Conservation (phyloP, 2,888 invertebrate genomes). For the Ommatoiulus sabulosus region DNA sequence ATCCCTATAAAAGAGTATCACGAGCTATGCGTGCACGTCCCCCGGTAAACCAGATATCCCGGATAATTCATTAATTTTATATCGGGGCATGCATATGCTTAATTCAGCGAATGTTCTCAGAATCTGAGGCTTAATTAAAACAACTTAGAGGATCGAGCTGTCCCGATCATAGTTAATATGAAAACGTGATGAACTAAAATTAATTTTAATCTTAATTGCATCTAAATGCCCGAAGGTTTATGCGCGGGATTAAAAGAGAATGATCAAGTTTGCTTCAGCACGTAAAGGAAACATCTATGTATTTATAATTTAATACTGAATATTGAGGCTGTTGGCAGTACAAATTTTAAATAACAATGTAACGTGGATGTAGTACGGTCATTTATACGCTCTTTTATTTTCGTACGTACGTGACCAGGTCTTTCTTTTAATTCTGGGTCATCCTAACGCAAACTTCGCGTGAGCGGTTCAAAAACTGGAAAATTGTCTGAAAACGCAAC, state of each 20-base stretch:
- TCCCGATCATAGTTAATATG: background rate
- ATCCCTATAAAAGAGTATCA: background rate
- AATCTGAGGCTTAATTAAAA: conserved; percentile 6
- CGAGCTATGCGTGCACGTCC: background rate
- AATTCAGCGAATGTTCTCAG: background rate
- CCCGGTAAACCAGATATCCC: background rate
- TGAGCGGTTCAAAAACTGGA: background rate
- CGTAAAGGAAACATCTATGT: background rate
- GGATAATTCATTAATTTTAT: conserved; percentile 31
- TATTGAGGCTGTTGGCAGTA: too few relatives aligned
- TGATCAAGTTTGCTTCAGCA: background rate
- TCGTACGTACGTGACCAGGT: background rate
- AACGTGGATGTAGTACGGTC: too few relatives aligned
- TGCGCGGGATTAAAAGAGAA: background rate
- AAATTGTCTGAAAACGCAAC: background rate
- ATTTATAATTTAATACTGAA: background rate
- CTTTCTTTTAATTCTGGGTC: background rate
- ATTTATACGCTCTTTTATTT: background rate
- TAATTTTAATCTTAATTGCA: conserved; percentile 38
- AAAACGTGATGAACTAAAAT: conserved; percentile 27
- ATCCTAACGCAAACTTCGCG: background rate
- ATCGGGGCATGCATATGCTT: background rate
- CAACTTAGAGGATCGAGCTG: background rate
- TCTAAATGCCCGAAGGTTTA: background rate
- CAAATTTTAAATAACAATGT: too few relatives aligned